Percentiles rank a stretch among this genome's conserved stretches.
Evolutionary conservation across 2,888 invertebrate species (phyloP).

Genomic region (Drosophila niveifrons): DNA sequence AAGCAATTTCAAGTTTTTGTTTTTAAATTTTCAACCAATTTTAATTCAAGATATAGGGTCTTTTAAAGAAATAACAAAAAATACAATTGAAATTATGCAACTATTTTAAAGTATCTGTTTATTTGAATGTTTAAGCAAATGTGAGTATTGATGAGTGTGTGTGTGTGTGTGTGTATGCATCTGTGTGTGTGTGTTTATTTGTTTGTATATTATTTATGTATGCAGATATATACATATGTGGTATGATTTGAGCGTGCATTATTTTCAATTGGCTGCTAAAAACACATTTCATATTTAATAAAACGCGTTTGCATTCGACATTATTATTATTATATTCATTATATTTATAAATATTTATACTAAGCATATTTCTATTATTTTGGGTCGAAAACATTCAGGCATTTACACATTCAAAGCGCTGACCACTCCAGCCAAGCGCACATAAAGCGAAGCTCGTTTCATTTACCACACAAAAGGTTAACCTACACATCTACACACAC

Average conservation of each 20-base stretch:
- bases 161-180: neutral
- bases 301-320: conserved; percentile 66
- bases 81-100: too few relatives aligned
- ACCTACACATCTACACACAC: conserved; percentile 48
- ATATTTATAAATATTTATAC: conserved; percentile 65
- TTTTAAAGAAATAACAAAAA: too few relatives aligned
- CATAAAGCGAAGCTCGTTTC: conserved; percentile 70
- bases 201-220: too few relatives aligned
- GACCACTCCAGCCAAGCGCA: conserved; percentile 60
- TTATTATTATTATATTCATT: conserved; percentile 64
- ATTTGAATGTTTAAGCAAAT: too few relatives aligned
- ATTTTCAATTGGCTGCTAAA: conserved; percentile 59
- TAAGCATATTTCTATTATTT: conserved; percentile 71
- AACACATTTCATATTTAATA: conserved; percentile 75
- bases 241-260: conserved; percentile 37
- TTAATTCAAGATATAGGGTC: too few relatives aligned
- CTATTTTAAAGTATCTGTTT: too few relatives aligned
- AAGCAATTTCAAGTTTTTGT: too few relatives aligned
- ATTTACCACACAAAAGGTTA: conserved; percentile 73
- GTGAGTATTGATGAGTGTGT: too few relatives aligned
- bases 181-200: neutral
- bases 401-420: conserved; percentile 52
- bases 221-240: conserved; percentile 7
- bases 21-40: too few relatives aligned
- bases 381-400: conserved; percentile 29